Conservation (phyloP, 2,797 vertebrate genomes). For the Sebastes cheni region DNA sequence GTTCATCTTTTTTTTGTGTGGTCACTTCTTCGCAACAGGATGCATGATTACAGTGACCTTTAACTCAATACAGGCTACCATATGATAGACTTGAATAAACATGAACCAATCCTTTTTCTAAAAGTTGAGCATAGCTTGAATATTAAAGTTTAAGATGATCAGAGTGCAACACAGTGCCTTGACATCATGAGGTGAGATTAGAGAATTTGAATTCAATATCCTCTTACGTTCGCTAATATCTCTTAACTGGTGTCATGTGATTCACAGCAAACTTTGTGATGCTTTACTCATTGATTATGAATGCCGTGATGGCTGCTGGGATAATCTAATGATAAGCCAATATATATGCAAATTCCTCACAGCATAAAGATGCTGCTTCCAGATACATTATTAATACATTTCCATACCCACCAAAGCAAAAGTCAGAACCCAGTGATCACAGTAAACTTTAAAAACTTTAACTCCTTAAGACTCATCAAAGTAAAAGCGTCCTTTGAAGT, state of each 20-base stretch:
- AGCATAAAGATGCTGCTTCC: conserved; percentile 55
- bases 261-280: conserved; percentile 26
- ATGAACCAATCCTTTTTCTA: not conserved
- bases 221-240: not conserved
- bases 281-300: conserved; percentile 49
- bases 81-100: not conserved
- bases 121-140: not conserved
- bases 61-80: not conserved
- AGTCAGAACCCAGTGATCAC: conserved; percentile 58
- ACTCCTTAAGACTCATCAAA: conserved; percentile 55
- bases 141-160: not conserved
- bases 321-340: conserved; percentile 65
- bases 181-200: not conserved
- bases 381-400: conserved; percentile 72
- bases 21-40: not conserved
- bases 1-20: not conserved
- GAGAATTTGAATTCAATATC: not conserved
- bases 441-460: conserved; percentile 47
- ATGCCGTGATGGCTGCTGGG: conserved; percentile 28
- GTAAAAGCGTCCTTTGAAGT: conserved; percentile 53
- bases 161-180: not conserved
- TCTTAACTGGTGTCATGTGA: conserved; percentile 27
- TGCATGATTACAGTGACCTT: not conserved
- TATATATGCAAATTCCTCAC: conserved; percentile 69
- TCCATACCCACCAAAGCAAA: conserved; percentile 40